A percentile compares a stretch with the other conserved stretches of the same genome.
phyloP scores from a whole-genome alignment of 2,888 invertebrate species.

The Drosophila rubida region DNA sequence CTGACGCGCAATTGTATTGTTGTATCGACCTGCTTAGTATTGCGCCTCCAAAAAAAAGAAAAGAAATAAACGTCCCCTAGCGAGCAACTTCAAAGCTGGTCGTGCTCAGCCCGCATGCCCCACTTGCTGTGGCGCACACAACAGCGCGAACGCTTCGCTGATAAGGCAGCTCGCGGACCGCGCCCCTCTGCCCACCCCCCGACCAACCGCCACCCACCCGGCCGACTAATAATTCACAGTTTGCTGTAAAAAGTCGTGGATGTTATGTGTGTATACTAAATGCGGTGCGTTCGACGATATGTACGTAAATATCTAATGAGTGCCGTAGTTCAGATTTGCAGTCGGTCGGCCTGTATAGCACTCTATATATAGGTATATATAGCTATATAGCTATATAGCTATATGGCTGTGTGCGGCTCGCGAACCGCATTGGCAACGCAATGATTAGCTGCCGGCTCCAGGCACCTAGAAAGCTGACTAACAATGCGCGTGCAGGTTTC shows the following conservation, averaged over 20 bases:
- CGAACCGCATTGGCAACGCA: conserved; percentile 31
- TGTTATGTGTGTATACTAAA: background rate
- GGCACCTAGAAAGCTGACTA: conserved; percentile 22
- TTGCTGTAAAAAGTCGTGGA: conserved; percentile 58
- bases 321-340: conserved; percentile 59
- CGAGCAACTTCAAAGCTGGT: conserved; percentile 17
- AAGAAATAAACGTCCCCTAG: conserved; percentile 5
- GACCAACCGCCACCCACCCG: no score
- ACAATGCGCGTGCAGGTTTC: conserved; percentile 33
- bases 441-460: conserved; percentile 43
- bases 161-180: conserved; percentile 44
- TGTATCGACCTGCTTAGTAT: conserved; percentile 1
- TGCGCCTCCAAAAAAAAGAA: conserved; percentile 1
- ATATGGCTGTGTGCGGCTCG: conserved; percentile 10
- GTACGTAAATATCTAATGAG: conserved; percentile 23
- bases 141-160: conserved; percentile 55
- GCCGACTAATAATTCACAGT: conserved; percentile 50
- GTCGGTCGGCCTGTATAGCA: background rate
- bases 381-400: background rate
- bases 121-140: conserved; percentile 32
- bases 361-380: background rate
- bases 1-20: background rate
- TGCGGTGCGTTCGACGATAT: no score
- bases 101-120: conserved; percentile 47
- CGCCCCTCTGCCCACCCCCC: background rate